Evolutionary conservation across 2,797 vertebrate genomes (phyloP).

Genomic region (Oreortyx pictus): DNA sequence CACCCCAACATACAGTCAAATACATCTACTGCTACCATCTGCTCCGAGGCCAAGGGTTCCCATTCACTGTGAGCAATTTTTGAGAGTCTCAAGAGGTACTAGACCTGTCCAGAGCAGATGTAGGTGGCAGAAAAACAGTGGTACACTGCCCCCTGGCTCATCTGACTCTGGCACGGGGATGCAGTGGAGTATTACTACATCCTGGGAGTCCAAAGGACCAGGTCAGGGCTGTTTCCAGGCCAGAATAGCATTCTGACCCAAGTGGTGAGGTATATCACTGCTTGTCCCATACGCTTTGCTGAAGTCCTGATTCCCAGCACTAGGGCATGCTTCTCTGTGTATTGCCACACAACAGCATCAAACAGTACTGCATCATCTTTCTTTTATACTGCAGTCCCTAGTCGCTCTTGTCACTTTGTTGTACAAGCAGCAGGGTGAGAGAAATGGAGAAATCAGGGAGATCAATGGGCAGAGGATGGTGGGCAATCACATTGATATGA

Average conservation of each 20-base stretch:
- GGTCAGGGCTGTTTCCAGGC: not conserved
- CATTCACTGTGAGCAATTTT: not conserved
- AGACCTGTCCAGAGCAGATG: not conserved
- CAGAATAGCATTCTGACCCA: not conserved
- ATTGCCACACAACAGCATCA: not conserved
- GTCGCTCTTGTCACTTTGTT: not conserved
- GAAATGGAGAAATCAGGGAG: not conserved
- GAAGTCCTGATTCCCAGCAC: not conserved
- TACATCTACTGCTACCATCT: not conserved
- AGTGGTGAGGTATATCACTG: not conserved
- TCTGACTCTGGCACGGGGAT: not conserved
- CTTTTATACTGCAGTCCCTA: not conserved
- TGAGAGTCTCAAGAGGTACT: not conserved
- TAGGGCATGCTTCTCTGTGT: not conserved
- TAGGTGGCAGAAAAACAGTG: not conserved
- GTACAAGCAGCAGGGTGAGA: not conserved
- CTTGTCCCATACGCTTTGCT: not conserved
- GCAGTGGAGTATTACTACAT: not conserved
- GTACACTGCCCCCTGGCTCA: not conserved
- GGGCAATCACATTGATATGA: not conserved
- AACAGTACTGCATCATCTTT: not conserved
- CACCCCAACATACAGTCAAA: not conserved
- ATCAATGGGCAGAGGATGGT: not conserved
- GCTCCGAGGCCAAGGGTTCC: not conserved
- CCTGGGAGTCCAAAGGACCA: not conserved